These are phyloP conservation scores for Pseudoips prasinana DNA, from an alignment of 2,888 invertebrate genomes.

Conservation along the genomic window DNA sequence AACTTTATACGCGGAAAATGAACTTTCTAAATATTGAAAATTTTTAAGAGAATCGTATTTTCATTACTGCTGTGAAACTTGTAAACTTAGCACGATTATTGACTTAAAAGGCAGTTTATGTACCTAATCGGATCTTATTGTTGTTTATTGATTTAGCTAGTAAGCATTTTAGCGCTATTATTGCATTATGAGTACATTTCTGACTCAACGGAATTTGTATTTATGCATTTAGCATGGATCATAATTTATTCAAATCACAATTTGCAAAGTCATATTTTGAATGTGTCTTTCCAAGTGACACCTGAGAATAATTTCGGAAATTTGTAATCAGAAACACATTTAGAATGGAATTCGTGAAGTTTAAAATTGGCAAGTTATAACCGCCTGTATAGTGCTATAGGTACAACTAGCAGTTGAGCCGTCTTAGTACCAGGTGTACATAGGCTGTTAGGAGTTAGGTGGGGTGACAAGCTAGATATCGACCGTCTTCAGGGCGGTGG, in stretches of 20 bases:
- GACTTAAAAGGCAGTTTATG: too few species aligned
- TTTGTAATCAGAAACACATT: conserved; percentile 11
- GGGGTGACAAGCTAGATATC: conserved; percentile 73
- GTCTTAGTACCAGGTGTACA: conserved; percentile 73
- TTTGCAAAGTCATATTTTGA: conserved; percentile 17
- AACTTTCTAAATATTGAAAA: conserved; percentile 27
- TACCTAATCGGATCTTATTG: too few species aligned
- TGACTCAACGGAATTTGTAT: too few species aligned
- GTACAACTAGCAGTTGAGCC: conserved; percentile 32
- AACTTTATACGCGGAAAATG: conserved; percentile 26
- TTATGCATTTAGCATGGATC: not conserved
- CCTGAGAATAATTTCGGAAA: conserved; percentile 16
- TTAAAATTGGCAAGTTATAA: too few species aligned
- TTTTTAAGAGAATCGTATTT: too few species aligned
- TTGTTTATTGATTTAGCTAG: too few species aligned
- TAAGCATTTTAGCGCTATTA: too few species aligned
- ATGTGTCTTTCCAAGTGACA: conserved; percentile 17
- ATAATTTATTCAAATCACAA: conserved; percentile 22
- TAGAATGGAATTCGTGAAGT: too few species aligned
- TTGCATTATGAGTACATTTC: too few species aligned
- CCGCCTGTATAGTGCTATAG: conserved; percentile 14
- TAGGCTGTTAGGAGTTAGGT: conserved; percentile 69
- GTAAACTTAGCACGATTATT: not conserved
- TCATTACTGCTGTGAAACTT: conserved; percentile 17
- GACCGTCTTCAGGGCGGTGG: conserved; percentile 79